A percentile compares a stretch with the other conserved stretches of the same genome.
These are phyloP conservation scores for Baryphthengus martii DNA, from an alignment of 2,113 vertebrate species.

Conservation along the genomic window DNA sequence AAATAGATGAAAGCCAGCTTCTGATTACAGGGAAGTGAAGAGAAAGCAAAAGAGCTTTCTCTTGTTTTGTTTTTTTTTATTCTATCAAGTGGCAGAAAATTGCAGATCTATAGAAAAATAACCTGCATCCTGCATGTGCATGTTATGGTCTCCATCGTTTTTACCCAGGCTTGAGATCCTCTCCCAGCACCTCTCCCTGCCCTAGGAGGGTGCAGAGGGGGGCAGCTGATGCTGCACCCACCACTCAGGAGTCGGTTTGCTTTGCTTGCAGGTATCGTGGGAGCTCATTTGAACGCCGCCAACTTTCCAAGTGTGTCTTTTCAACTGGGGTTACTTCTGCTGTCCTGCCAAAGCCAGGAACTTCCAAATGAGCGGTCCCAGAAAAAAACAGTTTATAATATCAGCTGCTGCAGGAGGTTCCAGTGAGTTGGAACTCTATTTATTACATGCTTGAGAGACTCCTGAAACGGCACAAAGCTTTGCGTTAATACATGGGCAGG, in stretches of 20 bases:
- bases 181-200: no score
- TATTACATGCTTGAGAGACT: constrained; percentile 52
- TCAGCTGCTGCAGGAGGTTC: constrained; percentile 61
- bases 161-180: accelerated
- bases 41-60: not conserved
- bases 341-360: not conserved
- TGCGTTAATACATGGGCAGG: constrained; percentile 49
- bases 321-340: not conserved
- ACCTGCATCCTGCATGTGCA: accelerated
- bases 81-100: not conserved
- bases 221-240: not conserved
- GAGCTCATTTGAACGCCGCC: accelerated
- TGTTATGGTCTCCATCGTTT: accelerated
- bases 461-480: not conserved
- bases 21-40: not conserved
- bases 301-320: not conserved
- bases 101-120: not conserved
- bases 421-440: constrained; percentile 47
- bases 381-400: constrained; percentile 12
- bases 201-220: not conserved
- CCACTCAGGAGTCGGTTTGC: accelerated
- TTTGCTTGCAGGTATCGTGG: not conserved
- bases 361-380: constrained; percentile 38
- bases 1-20: not conserved
- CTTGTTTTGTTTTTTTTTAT: not conserved